Conservation (phyloP, 1,140 invertebrate species). For the Heterodera schachtii region DNA sequence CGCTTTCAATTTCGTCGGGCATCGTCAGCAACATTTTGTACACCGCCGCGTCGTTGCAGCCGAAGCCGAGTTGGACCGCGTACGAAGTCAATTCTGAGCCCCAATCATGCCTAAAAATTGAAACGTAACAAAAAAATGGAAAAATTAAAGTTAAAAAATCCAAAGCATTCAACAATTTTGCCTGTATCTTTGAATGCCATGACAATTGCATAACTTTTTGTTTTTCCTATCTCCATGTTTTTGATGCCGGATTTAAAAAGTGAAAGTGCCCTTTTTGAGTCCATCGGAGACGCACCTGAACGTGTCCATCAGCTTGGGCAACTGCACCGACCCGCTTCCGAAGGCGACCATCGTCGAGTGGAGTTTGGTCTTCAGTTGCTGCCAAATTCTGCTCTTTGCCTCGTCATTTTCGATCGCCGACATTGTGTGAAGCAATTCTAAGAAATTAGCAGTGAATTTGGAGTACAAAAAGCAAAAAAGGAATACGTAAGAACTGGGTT, state of each 20-base stretch:
- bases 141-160: no score
- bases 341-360: conserved; percentile 1
- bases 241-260: no score
- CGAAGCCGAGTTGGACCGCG: neutral
- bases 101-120: neutral
- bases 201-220: no score
- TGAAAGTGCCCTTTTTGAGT: no score
- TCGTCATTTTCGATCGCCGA: neutral
- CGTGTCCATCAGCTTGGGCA: neutral
- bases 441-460: no score
- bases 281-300: neutral
- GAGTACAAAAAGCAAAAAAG: no score
- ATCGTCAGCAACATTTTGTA: neutral
- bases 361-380: neutral
- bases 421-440: neutral
- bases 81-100: neutral
- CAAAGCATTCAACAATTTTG: no score
- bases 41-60: neutral
- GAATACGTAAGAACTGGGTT: no score
- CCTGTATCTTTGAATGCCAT: no score
- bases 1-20: neutral
- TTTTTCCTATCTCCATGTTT: no score
- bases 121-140: no score
- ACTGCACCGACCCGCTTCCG: neutral
- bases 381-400: neutral